Evolutionary conservation across 2,888 invertebrate species (phyloP), one percentile per base, ranked within the genome.

Genomic region (Apomyelois bistriatella): DNA sequence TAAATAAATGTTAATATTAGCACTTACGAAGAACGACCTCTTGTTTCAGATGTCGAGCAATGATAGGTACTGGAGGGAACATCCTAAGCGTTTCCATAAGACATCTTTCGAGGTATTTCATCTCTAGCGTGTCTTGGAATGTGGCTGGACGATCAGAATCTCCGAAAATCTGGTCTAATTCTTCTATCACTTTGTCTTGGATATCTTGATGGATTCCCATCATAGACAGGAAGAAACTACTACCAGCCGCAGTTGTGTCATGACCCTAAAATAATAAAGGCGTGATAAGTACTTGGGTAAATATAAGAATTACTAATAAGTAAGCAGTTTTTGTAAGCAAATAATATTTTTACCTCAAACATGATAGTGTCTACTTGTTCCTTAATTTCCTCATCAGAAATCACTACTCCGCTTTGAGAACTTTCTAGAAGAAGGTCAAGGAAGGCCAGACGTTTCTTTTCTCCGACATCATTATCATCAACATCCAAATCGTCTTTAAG

Each of bases 341-440:
- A 22, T 22, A 5, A n/a, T 5, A 22, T 22, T 22, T 2, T 72
- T 78, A 94, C 96, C 92, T 97, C 95, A 76, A 96, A 95, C 96
- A 96, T 96, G 64, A 96, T 96, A 0, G 95, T 96, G 73, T 95
- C 94, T 0, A 96, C 95, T 92, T 96, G 95, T 74, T 96, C 95
- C 66, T 94, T 94, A 62, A 96, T 95, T 83, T 96, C 96, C 58
- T 94, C 93, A 57, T 96, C 95, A 22, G 93, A 92, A 53, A 96
- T 92, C 40, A 92, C 92, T 53, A 91, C 94, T 7, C 94, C 94
- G 55, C 94, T 94, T 59, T 94, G 93, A 54, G 95, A 93, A 64
- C 95, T 93, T 76, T 96, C 95, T 49, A 98, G 90, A 66, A 98
- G 91, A 60, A 97, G 90, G 82, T 98, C 98, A 64, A 98, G 92